Evolutionary conservation across 2,888 invertebrate species (phyloP).

Genomic region (Nymphalis urticae): DNA sequence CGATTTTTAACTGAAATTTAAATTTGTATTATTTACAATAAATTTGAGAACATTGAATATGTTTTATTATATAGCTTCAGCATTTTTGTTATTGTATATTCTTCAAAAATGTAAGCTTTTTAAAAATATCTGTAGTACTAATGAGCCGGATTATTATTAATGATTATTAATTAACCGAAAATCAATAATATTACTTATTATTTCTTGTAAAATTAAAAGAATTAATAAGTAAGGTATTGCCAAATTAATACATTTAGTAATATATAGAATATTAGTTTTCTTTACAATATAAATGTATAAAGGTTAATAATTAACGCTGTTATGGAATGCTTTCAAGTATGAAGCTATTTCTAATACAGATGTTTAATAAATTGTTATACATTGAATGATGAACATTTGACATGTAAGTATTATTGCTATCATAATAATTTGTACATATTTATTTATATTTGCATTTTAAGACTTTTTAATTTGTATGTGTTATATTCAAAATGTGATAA

Average conservation of each 20-base stretch:
- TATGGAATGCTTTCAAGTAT: conserved; percentile 21
- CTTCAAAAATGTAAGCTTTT: conserved; percentile 12
- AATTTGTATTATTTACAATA: background rate
- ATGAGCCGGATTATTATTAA: background rate
- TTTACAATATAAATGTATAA: background rate
- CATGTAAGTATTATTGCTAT: no score
- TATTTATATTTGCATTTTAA: no score
- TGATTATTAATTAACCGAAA: background rate
- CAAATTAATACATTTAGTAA: background rate
- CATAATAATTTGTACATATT: no score
- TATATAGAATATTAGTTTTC: background rate
- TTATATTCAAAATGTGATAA: no score
- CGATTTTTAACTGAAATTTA: background rate
- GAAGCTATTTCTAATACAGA: background rate
- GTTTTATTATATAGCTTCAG: background rate
- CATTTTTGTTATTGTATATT: conserved; percentile 2
- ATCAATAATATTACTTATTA: conserved; percentile 39
- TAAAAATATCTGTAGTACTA: background rate
- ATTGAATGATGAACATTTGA: background rate
- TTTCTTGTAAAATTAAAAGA: conserved; percentile 54
- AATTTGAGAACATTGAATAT: background rate
- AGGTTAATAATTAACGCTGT: conserved; percentile 2
- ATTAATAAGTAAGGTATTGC: conserved; percentile 45
- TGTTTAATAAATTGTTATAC: background rate
- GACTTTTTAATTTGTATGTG: no score